Base-by-base conservation (phyloP, 2,888 invertebrate species). In the Agrypnus murinus region DNA sequence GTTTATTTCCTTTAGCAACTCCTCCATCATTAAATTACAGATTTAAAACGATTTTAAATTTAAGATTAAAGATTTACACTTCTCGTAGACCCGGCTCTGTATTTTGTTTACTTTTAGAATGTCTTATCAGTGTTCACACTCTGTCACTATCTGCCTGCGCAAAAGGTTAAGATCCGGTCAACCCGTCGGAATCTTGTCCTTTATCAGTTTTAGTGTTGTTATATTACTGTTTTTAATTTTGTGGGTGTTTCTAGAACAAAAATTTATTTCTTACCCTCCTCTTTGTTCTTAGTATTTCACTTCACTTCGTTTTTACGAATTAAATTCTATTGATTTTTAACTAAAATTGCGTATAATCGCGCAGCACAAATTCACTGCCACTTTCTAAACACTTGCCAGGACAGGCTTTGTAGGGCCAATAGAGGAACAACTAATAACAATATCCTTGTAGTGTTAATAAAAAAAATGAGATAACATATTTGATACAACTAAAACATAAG, bases 111-210 rank as follows among this genome's bases (percentile, higher is more conserved):
- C 19, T 46, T 46, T 46, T 17, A 46, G n/a, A 46, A 46, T 9
- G 46, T 15, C 46, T 46, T 46, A 46, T 46, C 46, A 46, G 19
- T 15, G 46, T 15, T 19, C 46, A 46, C 46, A 46, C 46, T 36
- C 46, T 46, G 17, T 46, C 46, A 7, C 17, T 46, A 19, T 46
- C 46, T 46, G 17, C 19, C 15, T 14, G 17, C 46, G 14, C 15
- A 17, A 46, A 46, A 46, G 46, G 46, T 46, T 17, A 46, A 17
- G 46, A 46, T 46, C 46, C 46, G 46, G 46, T 19, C 46, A 46
- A 46, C 46, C 46, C 46, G 46, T 46, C 46, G 46, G 15, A 46
- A 46, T 46, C 15, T 17, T 46, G 46, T 14, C 46, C 46, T 46
- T 46, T 46, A 46, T 46, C 46, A 7, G n/a, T 10, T 46, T 15